Evolutionary conservation across 2,113 vertebrate genomes (phyloP), one percentile per base, ranked within the genome.

Genomic region (Chlorodrepanis virens): DNA sequence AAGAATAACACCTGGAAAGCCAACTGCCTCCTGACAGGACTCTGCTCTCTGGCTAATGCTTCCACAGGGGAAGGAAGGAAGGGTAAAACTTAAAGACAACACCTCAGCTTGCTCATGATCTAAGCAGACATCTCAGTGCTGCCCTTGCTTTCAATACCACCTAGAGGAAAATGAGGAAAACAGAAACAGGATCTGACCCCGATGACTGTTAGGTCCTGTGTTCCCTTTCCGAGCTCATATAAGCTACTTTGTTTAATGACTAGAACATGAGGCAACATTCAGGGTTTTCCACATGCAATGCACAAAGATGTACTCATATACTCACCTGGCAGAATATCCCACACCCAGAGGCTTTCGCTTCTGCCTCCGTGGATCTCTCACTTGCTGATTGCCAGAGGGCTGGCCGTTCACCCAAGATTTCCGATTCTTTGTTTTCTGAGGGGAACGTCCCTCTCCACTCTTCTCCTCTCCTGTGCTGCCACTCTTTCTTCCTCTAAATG

Each of bases 321-420:
- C 40, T 95, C 96, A 99, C 99, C 99, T 99, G 93, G 99, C 98
- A 9, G 99, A 99, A 85, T 99, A 99, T 44, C 99, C 99, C 47
- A 98, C 97, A 2, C 99, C 99, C 42, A 99, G 97, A 13, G 99
- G 98, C 92, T 99, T 99, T 94, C 98, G 97, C 93, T 98, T 98
- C 65, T 99, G 98, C 90, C 96, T 99, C 44, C 99, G 98, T 9
- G 99, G 99, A 97, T 99, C 99, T 96, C 98, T 98, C 81, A 97
- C 98, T 94, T 98, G 98, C 83, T 98, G 98, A 97, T 96, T 98
- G 96, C 97, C 98, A 89, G 97, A 94, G 67, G 97, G 92, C 1
- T 97, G 98, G 61, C 97, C 98, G 35, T 98, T 98, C 6, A 57
- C 24, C 2, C 40, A 75, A 9, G 93, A 89, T 53, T 97, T 99